Base-by-base conservation (phyloP, 2,113 vertebrate species). In the Dipodomys stephensi region DNA sequence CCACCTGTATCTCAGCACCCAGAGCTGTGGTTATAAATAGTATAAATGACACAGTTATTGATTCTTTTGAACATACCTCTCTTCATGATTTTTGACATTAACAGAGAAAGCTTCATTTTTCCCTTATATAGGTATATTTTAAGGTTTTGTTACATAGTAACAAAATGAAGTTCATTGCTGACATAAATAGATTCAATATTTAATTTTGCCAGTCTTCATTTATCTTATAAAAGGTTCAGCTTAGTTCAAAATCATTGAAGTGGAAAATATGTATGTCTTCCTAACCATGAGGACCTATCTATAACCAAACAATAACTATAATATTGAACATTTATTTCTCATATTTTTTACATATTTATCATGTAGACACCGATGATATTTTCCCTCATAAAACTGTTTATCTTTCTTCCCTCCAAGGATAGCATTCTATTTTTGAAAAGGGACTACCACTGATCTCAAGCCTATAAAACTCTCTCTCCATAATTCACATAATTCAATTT, bases 31-130 rank as follows among this genome's bases (percentile, higher is more conserved):
- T 69, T 60, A 91, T 90, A 97, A 97, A 97, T 74, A 94, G 49
- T 53, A 12, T 53, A 53, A 53, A 53, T 2, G 1, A 53, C 49
- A 12, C 9, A 53, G 49, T 22, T 32, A 39, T 65, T 86, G 0
- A 0, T 86, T 80, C 28, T 67, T 83, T 71, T 69, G 80, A 39
- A 16, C 83, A 12, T 89, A 84, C 39, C 78, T 81, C 60, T 91
- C 49, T 69, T 96, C 94, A 87, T 0, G 0, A 84, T 39, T 92
- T 93, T 93, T 97, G 92, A 95, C 82, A 95, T 97, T 97, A 85
- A 90, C 44, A 95, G 11, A 79, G 28, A 12, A 39, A 28, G 49
- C 23, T n/a, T 96, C 77, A 22, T 80, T 96, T 97, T 1, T 71
- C 80, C 84, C 28, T 81, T 72, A 81, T 35, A 10, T 30, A 77